phyloP scores from a whole-genome alignment of 2,797 vertebrate genomes.

The Dermochelys coriacea region DNA sequence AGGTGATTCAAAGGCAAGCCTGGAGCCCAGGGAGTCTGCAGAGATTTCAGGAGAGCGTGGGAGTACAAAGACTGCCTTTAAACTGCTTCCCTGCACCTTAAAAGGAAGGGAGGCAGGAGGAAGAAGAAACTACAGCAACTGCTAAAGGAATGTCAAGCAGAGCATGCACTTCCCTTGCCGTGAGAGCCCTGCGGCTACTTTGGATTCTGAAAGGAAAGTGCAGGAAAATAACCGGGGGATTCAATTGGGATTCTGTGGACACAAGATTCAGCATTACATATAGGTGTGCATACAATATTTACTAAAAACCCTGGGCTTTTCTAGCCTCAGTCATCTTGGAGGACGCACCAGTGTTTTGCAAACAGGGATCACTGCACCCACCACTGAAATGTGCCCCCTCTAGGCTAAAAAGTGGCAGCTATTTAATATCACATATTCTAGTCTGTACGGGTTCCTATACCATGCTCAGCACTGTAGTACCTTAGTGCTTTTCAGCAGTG shows the following conservation, averaged over 20 bases:
- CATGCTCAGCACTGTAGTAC: accelerated
- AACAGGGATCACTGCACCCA: neutral
- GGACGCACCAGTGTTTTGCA: neutral
- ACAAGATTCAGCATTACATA: accelerated
- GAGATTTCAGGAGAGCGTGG: neutral
- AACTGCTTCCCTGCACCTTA: neutral
- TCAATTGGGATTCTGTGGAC: accelerated
- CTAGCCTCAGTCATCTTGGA: neutral
- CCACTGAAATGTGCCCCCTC: neutral
- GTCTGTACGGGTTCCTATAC: neutral
- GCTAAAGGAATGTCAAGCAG: neutral
- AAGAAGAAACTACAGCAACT: neutral
- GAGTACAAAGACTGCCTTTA: neutral
- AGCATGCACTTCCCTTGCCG: accelerated
- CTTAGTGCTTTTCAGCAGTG: accelerated
- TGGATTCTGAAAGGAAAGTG: neutral
- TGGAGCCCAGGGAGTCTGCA: neutral
- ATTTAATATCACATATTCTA: neutral
- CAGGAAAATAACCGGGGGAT: accelerated
- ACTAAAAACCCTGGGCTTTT: neutral
- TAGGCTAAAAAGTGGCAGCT: neutral
- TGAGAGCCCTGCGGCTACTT: neutral
- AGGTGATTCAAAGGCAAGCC: neutral
- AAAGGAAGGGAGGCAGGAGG: neutral
- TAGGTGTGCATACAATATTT: neutral